phyloP scores from a whole-genome alignment of 2,797 vertebrate genomes.

The Enteromius unitaeniatus region DNA sequence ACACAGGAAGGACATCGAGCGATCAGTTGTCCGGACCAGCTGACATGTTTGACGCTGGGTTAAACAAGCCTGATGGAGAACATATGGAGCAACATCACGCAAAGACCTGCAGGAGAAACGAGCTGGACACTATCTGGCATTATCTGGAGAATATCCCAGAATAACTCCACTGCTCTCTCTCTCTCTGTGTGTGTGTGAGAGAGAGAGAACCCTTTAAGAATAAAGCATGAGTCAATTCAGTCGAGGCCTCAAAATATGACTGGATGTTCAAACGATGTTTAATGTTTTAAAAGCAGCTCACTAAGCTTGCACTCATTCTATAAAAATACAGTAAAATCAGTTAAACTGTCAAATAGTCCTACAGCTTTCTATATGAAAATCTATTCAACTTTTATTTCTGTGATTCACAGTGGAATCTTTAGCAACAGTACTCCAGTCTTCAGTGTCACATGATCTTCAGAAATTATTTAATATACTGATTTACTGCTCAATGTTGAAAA shows the following conservation, averaged over 20 bases:
- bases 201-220: not conserved
- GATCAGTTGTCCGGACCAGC: not conserved
- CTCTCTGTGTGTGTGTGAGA: not conserved
- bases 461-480: not conserved
- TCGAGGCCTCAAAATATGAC: not conserved
- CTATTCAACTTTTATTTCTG: not conserved
- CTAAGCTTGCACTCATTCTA: not conserved
- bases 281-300: not conserved
- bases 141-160: slow-evolving; percentile 28
- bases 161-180: not conserved
- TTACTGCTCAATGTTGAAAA: not conserved
- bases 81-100: slow-evolving; percentile 5
- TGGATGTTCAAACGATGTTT: not conserved
- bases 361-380: not conserved
- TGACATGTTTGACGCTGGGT: not conserved
- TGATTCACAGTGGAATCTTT: too few species aligned
- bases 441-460: not conserved
- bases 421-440: not conserved
- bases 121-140: not conserved
- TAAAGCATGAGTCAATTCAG: slow-evolving; percentile 21
- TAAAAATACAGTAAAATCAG: not conserved
- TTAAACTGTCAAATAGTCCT: not conserved
- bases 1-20: not conserved
- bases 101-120: slow-evolving; percentile 6
- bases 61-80: slow-evolving; percentile 23